A percentile compares a stretch with the other conserved stretches of the same genome.
phyloP scores from a whole-genome alignment of 1,140 invertebrate genomes.

The Leptinotarsa lineolata region DNA sequence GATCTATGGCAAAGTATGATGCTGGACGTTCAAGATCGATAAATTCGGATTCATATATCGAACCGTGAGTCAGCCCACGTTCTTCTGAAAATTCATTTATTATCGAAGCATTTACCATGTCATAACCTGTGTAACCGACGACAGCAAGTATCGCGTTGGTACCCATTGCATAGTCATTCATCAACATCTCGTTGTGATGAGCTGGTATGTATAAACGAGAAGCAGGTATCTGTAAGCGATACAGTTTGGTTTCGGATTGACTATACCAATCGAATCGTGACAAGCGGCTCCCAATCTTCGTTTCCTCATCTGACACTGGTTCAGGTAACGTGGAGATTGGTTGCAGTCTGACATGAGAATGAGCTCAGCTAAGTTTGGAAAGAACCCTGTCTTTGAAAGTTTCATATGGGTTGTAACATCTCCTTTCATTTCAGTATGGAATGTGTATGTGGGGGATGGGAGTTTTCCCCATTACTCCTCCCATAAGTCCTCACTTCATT shows the following conservation, averaged over 20 bases:
- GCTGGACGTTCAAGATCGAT: conserved; percentile 67
- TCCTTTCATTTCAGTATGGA: too few species aligned
- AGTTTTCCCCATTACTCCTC: too few species aligned
- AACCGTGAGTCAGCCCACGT: conserved; percentile 90
- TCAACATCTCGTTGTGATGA: conserved; percentile 83
- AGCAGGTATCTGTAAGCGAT: conserved; percentile 86
- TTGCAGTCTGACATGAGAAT: conserved; percentile 99
- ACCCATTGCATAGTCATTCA: conserved; percentile 95
- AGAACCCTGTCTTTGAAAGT: conserved; percentile 81
- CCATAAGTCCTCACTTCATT: too few species aligned
- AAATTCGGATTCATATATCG: conserved; percentile 87
- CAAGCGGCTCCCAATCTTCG: conserved; percentile 98
- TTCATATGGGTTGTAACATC: conserved; percentile 91
- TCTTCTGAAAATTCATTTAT: conserved; percentile 95
- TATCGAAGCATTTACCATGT: conserved; percentile 99
- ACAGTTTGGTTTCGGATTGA: conserved; percentile 92
- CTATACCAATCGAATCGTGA: conserved; percentile 83
- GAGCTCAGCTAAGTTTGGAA: conserved; percentile 90
- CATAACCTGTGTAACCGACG: conserved; percentile 98
- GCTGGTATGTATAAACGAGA: conserved; percentile 86
- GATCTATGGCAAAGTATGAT: conserved; percentile 76
- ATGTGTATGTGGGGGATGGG: too few species aligned
- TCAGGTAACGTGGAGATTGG: conserved; percentile 98
- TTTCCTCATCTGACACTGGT: conserved; percentile 99
- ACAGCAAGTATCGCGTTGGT: conserved; percentile 98